phyloP scores from a whole-genome alignment of 2,797 vertebrate genomes.

The Phrynocephalus forsythii region DNA sequence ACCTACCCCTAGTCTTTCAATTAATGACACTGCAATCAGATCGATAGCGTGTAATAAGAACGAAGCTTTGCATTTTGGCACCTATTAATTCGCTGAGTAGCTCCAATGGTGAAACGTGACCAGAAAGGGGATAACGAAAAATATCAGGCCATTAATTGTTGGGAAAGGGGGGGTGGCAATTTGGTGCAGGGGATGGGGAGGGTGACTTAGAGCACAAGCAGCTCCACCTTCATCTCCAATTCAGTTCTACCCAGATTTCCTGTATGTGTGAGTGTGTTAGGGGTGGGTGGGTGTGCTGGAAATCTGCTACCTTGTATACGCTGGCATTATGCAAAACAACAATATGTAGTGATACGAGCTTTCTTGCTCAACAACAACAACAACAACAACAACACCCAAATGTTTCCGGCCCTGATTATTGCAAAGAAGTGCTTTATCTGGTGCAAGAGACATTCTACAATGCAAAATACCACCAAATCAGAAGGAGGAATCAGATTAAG shows the following conservation, averaged over 20 bases:
- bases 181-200: not conserved
- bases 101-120: slow-evolving; percentile 77
- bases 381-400: not conserved
- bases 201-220: not conserved
- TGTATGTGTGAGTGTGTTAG: not conserved
- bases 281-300: not conserved
- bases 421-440: not conserved
- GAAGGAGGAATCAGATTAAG: not conserved
- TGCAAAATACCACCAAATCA: not conserved
- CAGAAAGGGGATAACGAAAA: slow-evolving; percentile 72
- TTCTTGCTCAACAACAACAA: not conserved
- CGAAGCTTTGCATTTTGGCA: slow-evolving; percentile 84
- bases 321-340: not conserved
- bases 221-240: slow-evolving; percentile 15
- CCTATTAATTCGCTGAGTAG: slow-evolving; percentile 85
- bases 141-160: slow-evolving; percentile 62
- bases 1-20: slow-evolving; percentile 78
- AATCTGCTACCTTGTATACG: not conserved
- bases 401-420: not conserved
- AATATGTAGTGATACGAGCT: not conserved
- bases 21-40: slow-evolving; percentile 84
- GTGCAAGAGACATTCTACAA: not conserved
- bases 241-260: not conserved
- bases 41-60: slow-evolving; percentile 84
- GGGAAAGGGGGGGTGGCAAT: slow-evolving; percentile 17